phyloP scores from a whole-genome alignment of 2,113 vertebrate species.

The Cavia aperea region DNA sequence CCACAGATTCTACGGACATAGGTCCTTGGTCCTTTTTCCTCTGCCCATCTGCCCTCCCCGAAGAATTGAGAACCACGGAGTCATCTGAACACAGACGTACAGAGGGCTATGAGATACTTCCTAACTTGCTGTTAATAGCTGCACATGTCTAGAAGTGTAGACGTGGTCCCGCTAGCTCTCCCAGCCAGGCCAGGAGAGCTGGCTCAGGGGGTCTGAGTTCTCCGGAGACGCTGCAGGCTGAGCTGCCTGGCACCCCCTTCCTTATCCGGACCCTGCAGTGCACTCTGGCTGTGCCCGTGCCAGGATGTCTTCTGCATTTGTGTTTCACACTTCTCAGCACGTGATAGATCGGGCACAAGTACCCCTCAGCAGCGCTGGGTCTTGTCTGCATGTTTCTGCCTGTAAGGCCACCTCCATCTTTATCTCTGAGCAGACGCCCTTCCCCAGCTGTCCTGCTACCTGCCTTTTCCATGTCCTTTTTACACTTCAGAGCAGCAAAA shows the following conservation, averaged over 20 bases:
- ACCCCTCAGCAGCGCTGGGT: background rate
- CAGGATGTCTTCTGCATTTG: background rate
- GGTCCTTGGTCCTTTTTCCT: no score
- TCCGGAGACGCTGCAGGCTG: no score
- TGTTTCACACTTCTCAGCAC: background rate
- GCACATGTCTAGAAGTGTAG: no score
- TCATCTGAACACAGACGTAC: background rate
- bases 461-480: background rate
- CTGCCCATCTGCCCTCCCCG: background rate
- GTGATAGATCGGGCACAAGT: background rate
- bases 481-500: background rate
- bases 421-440: background rate
- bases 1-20: no score
- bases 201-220: no score
- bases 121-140: no score
- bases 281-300: background rate
- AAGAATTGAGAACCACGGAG: background rate
- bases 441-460: background rate
- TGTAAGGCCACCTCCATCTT: background rate
- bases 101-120: background rate
- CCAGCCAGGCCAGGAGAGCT: no score
- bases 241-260: no score
- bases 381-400: background rate
- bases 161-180: no score
- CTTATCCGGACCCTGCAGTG: no score